phyloP scores from a whole-genome alignment of 2,113 vertebrate species.

The Cacatua alba region DNA sequence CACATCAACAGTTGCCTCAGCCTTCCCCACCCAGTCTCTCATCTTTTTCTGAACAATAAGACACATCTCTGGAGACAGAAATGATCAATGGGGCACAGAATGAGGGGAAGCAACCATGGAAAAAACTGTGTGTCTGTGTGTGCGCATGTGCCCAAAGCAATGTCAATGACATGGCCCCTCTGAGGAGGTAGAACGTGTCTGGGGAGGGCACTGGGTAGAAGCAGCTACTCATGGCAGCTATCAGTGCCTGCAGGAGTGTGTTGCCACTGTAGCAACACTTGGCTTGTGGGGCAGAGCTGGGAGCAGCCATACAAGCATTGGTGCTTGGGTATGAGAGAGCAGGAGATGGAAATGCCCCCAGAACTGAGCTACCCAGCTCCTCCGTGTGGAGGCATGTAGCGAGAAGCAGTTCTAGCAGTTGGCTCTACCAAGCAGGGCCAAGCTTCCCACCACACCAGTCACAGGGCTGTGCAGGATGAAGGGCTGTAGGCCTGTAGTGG shows the following conservation, averaged over 20 bases:
- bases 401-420: neutral
- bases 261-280: neutral
- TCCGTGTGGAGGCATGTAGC: neutral
- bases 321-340: neutral
- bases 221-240: neutral
- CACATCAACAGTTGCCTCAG: slow-evolving; percentile 24
- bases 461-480: neutral
- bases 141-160: neutral
- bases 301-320: neutral
- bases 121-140: neutral
- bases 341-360: neutral
- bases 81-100: neutral
- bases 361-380: neutral
- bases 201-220: neutral
- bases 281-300: neutral
- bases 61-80: slow-evolving; percentile 22
- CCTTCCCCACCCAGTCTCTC: neutral
- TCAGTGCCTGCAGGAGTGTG: neutral
- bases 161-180: neutral
- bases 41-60: slow-evolving; percentile 35
- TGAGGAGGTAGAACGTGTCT: neutral
- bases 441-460: neutral
- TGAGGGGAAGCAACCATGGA: neutral
- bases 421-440: neutral
- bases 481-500: neutral